Evolutionary conservation across 2,113 vertebrate species (phyloP), one percentile per base, ranked within the genome.

Genomic region (Corvus moneduloides): DNA sequence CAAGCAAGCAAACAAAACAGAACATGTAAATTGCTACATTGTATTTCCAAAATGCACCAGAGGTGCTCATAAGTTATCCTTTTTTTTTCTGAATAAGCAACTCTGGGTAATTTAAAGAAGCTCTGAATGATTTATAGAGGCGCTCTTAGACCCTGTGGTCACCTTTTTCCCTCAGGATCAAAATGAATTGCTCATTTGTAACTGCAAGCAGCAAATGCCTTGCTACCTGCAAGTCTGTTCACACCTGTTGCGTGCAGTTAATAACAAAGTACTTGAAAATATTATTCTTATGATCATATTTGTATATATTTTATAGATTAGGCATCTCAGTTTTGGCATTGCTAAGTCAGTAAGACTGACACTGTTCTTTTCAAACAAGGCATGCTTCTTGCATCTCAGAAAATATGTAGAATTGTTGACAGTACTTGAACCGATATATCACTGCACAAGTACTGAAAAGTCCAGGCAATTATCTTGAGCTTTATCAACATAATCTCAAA

Each of bases 31-130:
- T 81, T 48, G 41, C 39, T 89, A 33, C 24, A 6, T 13, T 61
- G 26, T 75, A 51, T 54, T 68, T 82, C 41, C n/a, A 82, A 87
- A 95, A 86, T 33, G 28, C 39, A 84, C 23, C 49, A 67, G 23
- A 41, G 71, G 24, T 78, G 56, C 59, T 84, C 18, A 4, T 21
- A 66, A 76, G 30, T 83, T 90, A 74, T 80, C 33, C 4, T 30
- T 51, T 85, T 94, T 94, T 73, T 86, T 94, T 89, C 68, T 86
- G 64, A 84, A 48, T 72, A 44, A 89, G 48, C 30, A 71, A 24
- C n/a, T 69, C 43, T 46, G 41, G 18, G 24, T 89, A 84, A 84
- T 84, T 90, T 86, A 75, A 90, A 96, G 89, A 95, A 85, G 16
- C 27, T 87, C 30, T 51, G 63, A 81, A 35, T 88, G 72, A 93